These are phyloP conservation scores for Dugesia japonica DNA, from an alignment of 2,888 invertebrate genomes.

Conservation along the genomic window DNA sequence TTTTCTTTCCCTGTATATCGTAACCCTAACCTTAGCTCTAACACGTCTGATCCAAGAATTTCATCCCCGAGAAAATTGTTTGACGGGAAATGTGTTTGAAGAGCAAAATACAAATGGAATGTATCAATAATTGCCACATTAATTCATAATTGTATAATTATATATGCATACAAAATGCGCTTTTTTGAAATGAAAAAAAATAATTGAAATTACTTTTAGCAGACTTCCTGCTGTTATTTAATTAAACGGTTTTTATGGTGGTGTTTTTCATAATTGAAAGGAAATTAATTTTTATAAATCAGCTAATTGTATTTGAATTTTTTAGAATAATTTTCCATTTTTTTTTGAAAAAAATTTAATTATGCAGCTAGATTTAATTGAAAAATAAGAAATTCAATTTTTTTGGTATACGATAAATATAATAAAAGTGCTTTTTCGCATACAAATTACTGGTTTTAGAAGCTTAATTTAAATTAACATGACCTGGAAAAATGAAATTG, in stretches of 20 bases:
- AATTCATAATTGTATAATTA: neutral
- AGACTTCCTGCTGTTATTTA: conserved; percentile 15
- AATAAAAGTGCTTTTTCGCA: too few species aligned
- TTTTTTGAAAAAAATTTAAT: too few species aligned
- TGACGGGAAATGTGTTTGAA: conserved; percentile 9
- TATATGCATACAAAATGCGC: conserved; percentile 3
- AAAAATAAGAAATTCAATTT: too few species aligned
- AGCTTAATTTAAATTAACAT: too few species aligned
- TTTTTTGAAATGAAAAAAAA: neutral
- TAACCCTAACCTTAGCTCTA: neutral
- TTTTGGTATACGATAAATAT: too few species aligned
- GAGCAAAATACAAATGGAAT: neutral
- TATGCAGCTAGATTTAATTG: too few species aligned
- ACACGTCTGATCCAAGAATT: conserved; percentile 11
- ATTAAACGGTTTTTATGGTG: neutral
- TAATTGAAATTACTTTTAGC: conserved; percentile 15
- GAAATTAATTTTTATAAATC: neutral
- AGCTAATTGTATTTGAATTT: neutral
- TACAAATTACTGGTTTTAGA: too few species aligned
- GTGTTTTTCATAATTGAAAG: neutral
- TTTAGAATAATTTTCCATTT: too few species aligned
- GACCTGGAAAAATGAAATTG: too few species aligned
- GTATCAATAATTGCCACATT: conserved; percentile 16
- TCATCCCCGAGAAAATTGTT: neutral
- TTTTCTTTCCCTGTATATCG: neutral